Evolutionary conservation across 2,113 vertebrate species (phyloP), one percentile per base, ranked within the genome.

Genomic region (Zosterops borbonicus): DNA sequence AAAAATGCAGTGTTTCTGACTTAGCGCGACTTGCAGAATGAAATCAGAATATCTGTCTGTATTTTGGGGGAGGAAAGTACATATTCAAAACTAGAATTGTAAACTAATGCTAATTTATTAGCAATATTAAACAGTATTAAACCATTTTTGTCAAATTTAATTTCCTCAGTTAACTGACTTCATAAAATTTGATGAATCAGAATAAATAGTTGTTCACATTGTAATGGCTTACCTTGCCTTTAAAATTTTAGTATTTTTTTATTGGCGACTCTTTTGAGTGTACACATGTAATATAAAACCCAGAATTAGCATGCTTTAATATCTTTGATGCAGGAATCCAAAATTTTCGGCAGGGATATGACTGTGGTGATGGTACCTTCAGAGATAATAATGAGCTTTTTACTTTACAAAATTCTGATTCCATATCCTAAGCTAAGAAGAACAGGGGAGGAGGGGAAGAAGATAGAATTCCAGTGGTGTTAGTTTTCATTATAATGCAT

Each of bases 401-500:
- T 58, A 17, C 7, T 67, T 71, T 25, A 77, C 27, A 80, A 87
- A 91, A 89, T 64, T 31, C 28, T 44, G 19, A 44, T 77, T 87
- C 31, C 0, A 0, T n/a, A 44, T 55, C 50, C 37, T 56, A 60
- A 39, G 46, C 29, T 22, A 37, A 78, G 60, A 56, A 46, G 21
- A 49, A 25, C 0, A 0, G 9, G 10, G 11, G 2, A 12, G 4
- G 4, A 16, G 7, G 8, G 11, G 2, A 3, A 12, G 14, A 16
- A 12, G 7, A 9, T 62, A 31, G 2, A 2, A n/a, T 64, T 92
- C 41, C 41, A 33, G 8, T n/a, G 23, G 31, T 5, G 3, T 55
- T 87, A 59, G 7, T 87, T 69, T 41, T 94, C 8, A 19, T 56
- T 69, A 18, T 47, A 53, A 41, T 55, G 7, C 8, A 4, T 25